Conservation (phyloP, 2,113 vertebrate species). For the Cathartes aura region DNA sequence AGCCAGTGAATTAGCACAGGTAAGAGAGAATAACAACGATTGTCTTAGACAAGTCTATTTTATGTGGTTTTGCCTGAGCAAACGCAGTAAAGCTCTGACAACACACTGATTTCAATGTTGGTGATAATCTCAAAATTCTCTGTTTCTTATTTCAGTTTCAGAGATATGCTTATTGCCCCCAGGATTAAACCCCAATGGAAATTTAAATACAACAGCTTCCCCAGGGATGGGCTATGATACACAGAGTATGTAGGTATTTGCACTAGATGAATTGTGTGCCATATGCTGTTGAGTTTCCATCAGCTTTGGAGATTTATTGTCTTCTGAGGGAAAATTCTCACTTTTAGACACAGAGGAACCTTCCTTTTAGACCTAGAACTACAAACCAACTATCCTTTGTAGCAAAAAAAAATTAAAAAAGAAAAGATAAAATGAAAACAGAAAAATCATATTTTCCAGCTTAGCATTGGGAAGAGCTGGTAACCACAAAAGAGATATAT, state of each 20-base stretch:
- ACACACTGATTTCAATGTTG: background rate
- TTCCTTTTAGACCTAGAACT: background rate
- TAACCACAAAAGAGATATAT: background rate
- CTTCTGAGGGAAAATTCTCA: background rate
- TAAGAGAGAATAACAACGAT: background rate
- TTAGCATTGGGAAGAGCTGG: background rate
- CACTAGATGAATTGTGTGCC: background rate
- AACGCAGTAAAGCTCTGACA: background rate
- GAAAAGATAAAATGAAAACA: background rate
- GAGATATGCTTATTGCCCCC: background rate
- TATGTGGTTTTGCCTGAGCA: background rate
- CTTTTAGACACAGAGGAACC: background rate
- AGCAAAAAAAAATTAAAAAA: no score
- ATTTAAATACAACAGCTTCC: background rate
- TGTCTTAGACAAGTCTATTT: background rate
- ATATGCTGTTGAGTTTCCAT: background rate
- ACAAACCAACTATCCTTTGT: background rate
- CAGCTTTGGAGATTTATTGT: background rate
- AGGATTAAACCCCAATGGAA: background rate
- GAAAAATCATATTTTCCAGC: background rate
- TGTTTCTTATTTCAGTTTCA: background rate
- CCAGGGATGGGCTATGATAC: background rate
- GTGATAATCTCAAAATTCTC: background rate
- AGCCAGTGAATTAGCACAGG: background rate
- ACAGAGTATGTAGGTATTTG: background rate